Base-by-base conservation (phyloP, 2,888 invertebrate genomes). In the Dasysyrphus tricinctus region DNA sequence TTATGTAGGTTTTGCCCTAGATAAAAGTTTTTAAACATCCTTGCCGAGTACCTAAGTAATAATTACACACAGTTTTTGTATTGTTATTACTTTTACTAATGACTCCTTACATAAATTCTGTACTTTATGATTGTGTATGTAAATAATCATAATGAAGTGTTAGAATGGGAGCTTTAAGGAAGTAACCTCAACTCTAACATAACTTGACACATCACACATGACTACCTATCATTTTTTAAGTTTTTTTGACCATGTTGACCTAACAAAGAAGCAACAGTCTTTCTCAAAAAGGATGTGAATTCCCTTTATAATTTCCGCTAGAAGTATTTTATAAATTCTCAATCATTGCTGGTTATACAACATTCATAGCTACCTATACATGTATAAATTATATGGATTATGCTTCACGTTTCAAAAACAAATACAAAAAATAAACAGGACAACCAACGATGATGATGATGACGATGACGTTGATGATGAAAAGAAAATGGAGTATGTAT, bases 101-200 rank as follows among this genome's bases (percentile, higher is more conserved):
- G 39, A 12, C 39, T 14, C 24, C 11, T 11, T 11, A 12, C 12
- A 37, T 37, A n/a, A n/a, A 12, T 6, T 56, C 32, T 59, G 12
- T 39, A n/a, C 5, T 1, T 37, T 1, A 5, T 32, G 32, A 32
- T 11, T 0, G 3, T 9, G 0, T 9, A 12, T 39, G 39, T 12
- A 39, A n/a, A n/a, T n/a, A n/a, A n/a, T n/a, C n/a, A n/a, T n/a
- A n/a, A n/a, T n/a, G n/a, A n/a, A n/a, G 12, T 14, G 6, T 14
- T 42, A 1, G 3, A 3, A 42, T 42, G 42, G 5, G 11, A 16
- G 29, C 32, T 12, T 49, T 16, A 34, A 65, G 16, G 44, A 73
- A 37, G 14, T 11, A 61, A 42, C 54, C 54, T 47, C 8, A 29
- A 69, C 73, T 67, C 77, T 83, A 69, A 74, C 74, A 74, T 8